Evolutionary conservation across 2,113 vertebrate species (phyloP), one percentile per base, ranked within the genome.

Genomic region (Xyliphius kryptos): DNA sequence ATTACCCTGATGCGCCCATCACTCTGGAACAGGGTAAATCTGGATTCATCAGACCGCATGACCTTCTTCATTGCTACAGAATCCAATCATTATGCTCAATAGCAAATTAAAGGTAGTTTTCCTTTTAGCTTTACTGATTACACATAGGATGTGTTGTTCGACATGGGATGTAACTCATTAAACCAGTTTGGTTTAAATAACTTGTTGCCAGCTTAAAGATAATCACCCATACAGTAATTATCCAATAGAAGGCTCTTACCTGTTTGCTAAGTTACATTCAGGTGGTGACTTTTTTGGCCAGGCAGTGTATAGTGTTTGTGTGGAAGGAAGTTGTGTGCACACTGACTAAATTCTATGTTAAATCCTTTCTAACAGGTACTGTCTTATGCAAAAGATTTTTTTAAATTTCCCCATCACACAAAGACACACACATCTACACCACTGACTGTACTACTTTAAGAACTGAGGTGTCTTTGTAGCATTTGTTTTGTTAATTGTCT

Each of bases 401-500:
- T n/a, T n/a, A n/a, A 43, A 21, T 43, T 43, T 43, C 38, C 38
- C 38, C 14, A 20, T 20, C 21, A 50, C 58, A 40, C 46, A 61
- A 44, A 50, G 41, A 58, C 56, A 56, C 54, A 56, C 54, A 57
- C 57, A 20, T 21, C 6, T 21, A 50, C 7, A 37, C 13, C 3
- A n/a, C 9, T 38, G 22, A 61, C n/a, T 36, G 14, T 47, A 36
- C 21, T 12, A 14, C 17, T 51, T 50, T 20, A 49, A 50, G 9
- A n/a, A n/a, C 7, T 1, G 13, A 49, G 16, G 32, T 48, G 17
- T 61, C 32, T 40, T 17, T 6, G 57, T 22, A 60, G 22, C 6
- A 60, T 48, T 60, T 60, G 57, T 48, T 32, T 11, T 60, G 17
- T 50, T 50, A 21, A 16, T 40, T 14, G 40, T 38, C 32, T 51